Conservation (phyloP, 2,888 invertebrate genomes). For the Disparrhopalites patrizii region DNA sequence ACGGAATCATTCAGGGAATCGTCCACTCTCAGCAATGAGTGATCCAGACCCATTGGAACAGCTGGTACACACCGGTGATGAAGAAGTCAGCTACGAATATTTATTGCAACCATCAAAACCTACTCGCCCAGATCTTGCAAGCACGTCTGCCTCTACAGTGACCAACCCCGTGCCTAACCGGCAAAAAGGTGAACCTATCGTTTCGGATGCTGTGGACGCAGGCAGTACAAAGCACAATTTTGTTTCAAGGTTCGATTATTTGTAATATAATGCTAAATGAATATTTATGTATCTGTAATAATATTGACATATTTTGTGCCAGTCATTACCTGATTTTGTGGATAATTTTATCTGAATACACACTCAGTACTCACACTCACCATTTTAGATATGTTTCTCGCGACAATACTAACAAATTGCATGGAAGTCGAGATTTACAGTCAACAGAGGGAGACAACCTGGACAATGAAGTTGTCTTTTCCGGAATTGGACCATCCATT, state of each 20-base stretch:
- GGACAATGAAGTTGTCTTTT: too few relatives aligned
- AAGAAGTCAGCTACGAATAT: conserved; percentile 59
- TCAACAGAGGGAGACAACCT: too few relatives aligned
- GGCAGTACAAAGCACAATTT: not conserved
- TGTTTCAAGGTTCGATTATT: conserved; percentile 16
- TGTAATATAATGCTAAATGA: not conserved
- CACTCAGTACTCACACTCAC: conserved; percentile 60
- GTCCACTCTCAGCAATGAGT: conserved; percentile 76
- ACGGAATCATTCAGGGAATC: conserved; percentile 53
- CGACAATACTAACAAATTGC: conserved; percentile 62
- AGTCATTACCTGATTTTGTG: too few relatives aligned
- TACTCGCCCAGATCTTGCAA: not conserved
- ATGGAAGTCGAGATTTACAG: conserved; percentile 11
- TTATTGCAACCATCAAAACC: conserved; percentile 37
- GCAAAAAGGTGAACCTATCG: conserved; percentile 17
- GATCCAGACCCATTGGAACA: conserved; percentile 85
- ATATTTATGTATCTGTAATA: too few relatives aligned
- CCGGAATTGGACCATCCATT: too few relatives aligned
- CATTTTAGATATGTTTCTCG: conserved; percentile 67
- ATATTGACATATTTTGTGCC: too few relatives aligned
- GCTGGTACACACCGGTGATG: conserved; percentile 66
- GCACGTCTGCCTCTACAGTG: not conserved
- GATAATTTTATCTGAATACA: too few relatives aligned
- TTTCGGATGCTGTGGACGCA: not conserved
- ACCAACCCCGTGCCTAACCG: conserved; percentile 6